Evolutionary conservation across 1,140 invertebrate genomes (phyloP).

Genomic region (Drosophila nebulosa): DNA sequence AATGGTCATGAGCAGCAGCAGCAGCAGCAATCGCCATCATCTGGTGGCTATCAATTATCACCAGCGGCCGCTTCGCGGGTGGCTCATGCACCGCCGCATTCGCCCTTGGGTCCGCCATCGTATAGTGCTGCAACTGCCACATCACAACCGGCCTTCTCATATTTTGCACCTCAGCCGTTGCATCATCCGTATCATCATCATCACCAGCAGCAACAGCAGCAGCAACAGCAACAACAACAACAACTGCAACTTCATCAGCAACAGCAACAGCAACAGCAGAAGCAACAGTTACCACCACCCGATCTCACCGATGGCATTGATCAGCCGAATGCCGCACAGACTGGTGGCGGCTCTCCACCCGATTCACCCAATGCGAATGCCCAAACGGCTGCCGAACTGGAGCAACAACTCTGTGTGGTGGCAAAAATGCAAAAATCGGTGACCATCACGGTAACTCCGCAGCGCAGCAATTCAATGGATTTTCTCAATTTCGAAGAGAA

Average conservation of each 20-base stretch:
- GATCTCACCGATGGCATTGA: slow-evolving; percentile 57
- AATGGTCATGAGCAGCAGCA: slow-evolving; percentile 65
- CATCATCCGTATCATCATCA: slow-evolving; percentile 54
- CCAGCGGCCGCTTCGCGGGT: slow-evolving; percentile 63
- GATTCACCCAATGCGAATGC: slow-evolving; percentile 33
- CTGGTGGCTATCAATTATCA: slow-evolving; percentile 55
- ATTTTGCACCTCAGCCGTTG: slow-evolving; percentile 48
- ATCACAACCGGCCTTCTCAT: slow-evolving; percentile 52
- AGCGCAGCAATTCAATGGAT: slow-evolving; percentile 92
- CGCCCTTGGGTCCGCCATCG: slow-evolving; percentile 59
- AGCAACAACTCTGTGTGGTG: slow-evolving; percentile 73
- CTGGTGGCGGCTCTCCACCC: slow-evolving; percentile 22
- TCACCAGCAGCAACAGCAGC: slow-evolving; percentile 75
- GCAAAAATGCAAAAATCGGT: slow-evolving; percentile 83
- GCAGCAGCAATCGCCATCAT: background rate
- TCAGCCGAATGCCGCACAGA: slow-evolving; percentile 42
- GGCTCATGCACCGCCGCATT: slow-evolving; percentile 46
- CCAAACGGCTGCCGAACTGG: slow-evolving; percentile 41
- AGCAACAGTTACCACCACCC: slow-evolving; percentile 56
- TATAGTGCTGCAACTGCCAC: slow-evolving; percentile 59
- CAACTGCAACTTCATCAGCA: slow-evolving; percentile 48
- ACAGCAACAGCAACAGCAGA: slow-evolving; percentile 35
- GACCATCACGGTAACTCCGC: slow-evolving; percentile 85
- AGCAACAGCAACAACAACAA: slow-evolving; percentile 47
- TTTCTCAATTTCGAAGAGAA: slow-evolving; percentile 95